Evolutionary conservation across 2,113 vertebrate genomes (phyloP).

Genomic region (Coptodon bakossiorum): DNA sequence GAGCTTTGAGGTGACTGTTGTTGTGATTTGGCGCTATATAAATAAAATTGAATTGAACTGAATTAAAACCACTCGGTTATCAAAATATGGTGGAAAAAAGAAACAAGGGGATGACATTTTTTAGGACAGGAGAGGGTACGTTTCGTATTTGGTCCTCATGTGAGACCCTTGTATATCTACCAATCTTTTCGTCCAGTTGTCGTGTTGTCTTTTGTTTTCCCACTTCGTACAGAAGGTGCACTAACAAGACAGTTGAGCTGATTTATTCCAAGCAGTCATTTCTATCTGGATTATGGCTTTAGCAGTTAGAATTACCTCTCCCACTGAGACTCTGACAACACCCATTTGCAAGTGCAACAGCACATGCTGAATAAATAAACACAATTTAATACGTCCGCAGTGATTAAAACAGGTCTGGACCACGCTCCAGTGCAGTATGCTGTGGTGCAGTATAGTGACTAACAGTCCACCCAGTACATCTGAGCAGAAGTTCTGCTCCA

Average conservation of each 20-base stretch:
- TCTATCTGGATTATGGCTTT: background rate
- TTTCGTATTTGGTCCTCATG: background rate
- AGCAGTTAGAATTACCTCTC: background rate
- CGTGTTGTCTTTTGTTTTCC: accelerated
- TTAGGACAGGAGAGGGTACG: background rate
- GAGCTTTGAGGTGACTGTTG: background rate
- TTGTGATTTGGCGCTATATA: accelerated
- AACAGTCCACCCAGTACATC: background rate
- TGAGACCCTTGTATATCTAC: accelerated
- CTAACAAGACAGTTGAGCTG: background rate
- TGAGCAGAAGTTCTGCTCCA: background rate
- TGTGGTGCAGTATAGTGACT: background rate
- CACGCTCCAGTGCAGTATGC: accelerated
- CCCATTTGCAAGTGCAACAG: background rate
- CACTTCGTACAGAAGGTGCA: background rate
- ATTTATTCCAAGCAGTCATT: background rate
- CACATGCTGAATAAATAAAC: background rate
- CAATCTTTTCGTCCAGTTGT: background rate
- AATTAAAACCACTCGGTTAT: background rate
- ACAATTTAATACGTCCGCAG: background rate
- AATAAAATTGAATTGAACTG: background rate
- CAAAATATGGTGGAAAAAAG: background rate
- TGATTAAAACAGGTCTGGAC: background rate
- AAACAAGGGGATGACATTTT: background rate
- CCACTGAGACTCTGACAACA: background rate